A percentile compares a stretch with the other conserved stretches of the same genome.
phyloP scores from a whole-genome alignment of 2,888 invertebrate species.

The Aleiodes leptofemur region DNA sequence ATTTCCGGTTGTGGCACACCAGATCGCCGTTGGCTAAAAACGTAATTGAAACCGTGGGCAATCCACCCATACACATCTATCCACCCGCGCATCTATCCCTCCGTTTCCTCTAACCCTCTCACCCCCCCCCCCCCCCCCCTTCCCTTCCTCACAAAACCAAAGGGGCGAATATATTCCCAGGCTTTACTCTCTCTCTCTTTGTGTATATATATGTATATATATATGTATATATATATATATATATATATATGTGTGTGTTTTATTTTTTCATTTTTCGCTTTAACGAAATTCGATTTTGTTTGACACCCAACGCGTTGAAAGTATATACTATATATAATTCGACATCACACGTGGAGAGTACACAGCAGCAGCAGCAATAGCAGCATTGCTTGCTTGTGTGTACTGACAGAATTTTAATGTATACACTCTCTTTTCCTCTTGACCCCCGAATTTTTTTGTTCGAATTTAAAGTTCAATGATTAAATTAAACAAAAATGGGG shows the following conservation, averaged over 20 bases:
- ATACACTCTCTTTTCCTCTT: neutral
- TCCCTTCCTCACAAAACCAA: neutral
- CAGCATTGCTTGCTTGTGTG: slow-evolving; percentile 5
- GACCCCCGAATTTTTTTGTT: neutral
- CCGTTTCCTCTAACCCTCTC: slow-evolving; percentile 11
- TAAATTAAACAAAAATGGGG: no score
- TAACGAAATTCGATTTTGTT: slow-evolving; percentile 64
- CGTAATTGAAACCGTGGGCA: slow-evolving; percentile 57
- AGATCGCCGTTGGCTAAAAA: slow-evolving; percentile 50
- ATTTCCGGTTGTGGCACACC: slow-evolving; percentile 49
- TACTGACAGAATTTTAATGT: slow-evolving; percentile 45
- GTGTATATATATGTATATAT: no score
- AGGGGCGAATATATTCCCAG: slow-evolving; percentile 33
- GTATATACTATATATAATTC: slow-evolving; percentile 38
- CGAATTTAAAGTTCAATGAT: neutral
- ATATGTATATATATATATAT: no score
- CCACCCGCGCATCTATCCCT: slow-evolving; percentile 22
- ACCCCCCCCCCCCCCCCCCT: no score
- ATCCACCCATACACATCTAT: slow-evolving; percentile 45
- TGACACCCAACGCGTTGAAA: slow-evolving; percentile 63
- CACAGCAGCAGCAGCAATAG: no score
- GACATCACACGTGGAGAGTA: neutral
- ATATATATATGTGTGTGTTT: neutral
- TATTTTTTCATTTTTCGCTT: slow-evolving; percentile 47
- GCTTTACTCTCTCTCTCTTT: slow-evolving; percentile 15